Evolutionary conservation across 2,797 vertebrate genomes (phyloP).

Genomic region (Aythya fuligula): DNA sequence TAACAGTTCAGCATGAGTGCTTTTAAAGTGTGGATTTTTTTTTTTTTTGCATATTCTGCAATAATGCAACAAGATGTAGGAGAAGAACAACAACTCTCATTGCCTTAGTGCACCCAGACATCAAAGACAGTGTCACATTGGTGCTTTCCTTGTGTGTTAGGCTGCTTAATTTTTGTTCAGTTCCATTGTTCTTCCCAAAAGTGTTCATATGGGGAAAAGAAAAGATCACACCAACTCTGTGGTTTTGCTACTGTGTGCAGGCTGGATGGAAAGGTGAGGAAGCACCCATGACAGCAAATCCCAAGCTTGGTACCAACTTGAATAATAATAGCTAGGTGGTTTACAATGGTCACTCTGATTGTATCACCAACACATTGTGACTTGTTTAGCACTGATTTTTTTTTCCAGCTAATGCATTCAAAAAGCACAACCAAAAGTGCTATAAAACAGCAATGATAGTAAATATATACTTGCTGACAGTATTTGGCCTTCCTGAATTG

Average conservation of each 20-base stretch:
- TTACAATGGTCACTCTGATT: neutral
- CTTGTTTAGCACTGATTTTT: slow-evolving; percentile 7
- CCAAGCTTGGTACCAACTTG: neutral
- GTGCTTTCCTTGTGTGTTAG: neutral
- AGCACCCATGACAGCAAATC: neutral
- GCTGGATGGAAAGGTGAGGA: neutral
- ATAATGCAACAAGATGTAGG: neutral
- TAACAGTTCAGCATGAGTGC: neutral
- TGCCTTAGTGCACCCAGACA: neutral
- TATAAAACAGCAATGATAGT: neutral
- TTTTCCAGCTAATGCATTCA: neutral
- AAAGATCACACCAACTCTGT: neutral
- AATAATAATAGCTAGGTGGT: slow-evolving; percentile 34
- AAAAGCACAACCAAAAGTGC: neutral
- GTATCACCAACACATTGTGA: neutral
- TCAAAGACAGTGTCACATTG: neutral
- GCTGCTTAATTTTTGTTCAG: slow-evolving; percentile 5
- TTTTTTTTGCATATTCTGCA: neutral
- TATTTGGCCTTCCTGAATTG: neutral
- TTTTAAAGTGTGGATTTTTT: neutral
- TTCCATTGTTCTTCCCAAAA: neutral
- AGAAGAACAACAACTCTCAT: neutral
- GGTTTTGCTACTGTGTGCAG: neutral
- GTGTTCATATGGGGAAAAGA: neutral
- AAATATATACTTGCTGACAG: neutral